Evolutionary conservation across 1,140 invertebrate species (phyloP), one percentile per base, ranked within the genome.

Genomic region (Ooceraea biroi): DNA sequence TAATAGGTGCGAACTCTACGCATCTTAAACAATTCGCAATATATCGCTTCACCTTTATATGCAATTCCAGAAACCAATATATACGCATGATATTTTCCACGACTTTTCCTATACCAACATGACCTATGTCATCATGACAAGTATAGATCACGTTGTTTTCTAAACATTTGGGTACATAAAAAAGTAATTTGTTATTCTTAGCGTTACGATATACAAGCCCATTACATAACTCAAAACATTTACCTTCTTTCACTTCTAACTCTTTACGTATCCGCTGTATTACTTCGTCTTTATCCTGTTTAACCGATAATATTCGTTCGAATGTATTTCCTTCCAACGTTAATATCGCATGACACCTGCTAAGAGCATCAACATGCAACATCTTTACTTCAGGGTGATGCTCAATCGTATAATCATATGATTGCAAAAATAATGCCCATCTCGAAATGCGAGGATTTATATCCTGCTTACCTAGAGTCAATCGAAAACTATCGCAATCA

Each of bases 11-110:
- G 2, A 68, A 82, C 0, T 60, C 48, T 3, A 73, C 73, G 4
- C 68, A 73, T 17, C 52, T 36, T 2, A 82, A 2, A 30, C 80
- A 82, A 14, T 73, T 82, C n/a, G 19, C 5, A 1, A 82, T 55
- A 55, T 61, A 44, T 3, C 1, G 11, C 8, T 73, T 61, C 0
- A 82, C 19, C 17, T 82, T 82, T 3, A 19, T 14, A 0, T 4
- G 30, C 19, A 65, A 22, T 0, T n/a, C 0, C 1, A 71, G 71
- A 10, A 83, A 83, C 82, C 71, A 83, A 66, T 74, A 83, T 1
- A 46, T 0, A 0, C n/a, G 14, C 1, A 0, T 41, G 0, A 72
- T 41, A 27, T 61, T 55, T 11, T 55, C 25, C 1, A 30, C 4
- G 7, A 48, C 55, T 14, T 82, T 82, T 10, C 50, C 36, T 11